Evolutionary conservation across 2,888 invertebrate genomes (phyloP).

Genomic region (Pristionchus entomophagus): DNA sequence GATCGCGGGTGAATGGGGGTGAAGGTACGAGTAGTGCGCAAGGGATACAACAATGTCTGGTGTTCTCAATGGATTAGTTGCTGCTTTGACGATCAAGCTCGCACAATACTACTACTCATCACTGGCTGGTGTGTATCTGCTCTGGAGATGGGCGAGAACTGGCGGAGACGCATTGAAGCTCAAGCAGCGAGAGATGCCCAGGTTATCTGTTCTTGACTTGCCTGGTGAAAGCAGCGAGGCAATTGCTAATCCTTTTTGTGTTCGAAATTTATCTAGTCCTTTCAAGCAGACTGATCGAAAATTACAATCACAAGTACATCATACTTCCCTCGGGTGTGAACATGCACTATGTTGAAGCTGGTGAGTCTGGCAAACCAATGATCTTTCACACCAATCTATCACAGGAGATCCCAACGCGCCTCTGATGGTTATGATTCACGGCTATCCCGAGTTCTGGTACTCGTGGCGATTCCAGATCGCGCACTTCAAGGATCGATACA

Average conservation of each 20-base stretch:
- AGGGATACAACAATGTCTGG: no score
- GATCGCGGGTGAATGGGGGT: no score
- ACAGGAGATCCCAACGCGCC: slow-evolving; percentile 78
- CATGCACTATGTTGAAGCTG: background rate
- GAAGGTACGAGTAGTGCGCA: no score
- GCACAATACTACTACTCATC: slow-evolving; percentile 50
- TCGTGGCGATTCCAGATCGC: slow-evolving; percentile 83
- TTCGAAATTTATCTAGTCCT: no score
- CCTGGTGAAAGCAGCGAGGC: no score
- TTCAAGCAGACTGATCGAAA: background rate
- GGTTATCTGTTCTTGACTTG: no score
- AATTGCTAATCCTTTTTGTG: no score
- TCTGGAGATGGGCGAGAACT: no score
- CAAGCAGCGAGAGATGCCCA: background rate
- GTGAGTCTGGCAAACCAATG: background rate
- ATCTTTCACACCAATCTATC: no score
- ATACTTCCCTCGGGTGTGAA: background rate
- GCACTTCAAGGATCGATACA: slow-evolving; percentile 78
- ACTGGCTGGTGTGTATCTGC: background rate
- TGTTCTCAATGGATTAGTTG: background rate
- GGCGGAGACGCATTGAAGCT: background rate
- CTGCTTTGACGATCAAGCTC: background rate
- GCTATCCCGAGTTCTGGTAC: slow-evolving; percentile 87
- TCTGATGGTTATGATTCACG: slow-evolving; percentile 84
- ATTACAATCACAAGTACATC: background rate